Conservation (phyloP, 2,113 vertebrate genomes). For the Podocnemis expansa region DNA sequence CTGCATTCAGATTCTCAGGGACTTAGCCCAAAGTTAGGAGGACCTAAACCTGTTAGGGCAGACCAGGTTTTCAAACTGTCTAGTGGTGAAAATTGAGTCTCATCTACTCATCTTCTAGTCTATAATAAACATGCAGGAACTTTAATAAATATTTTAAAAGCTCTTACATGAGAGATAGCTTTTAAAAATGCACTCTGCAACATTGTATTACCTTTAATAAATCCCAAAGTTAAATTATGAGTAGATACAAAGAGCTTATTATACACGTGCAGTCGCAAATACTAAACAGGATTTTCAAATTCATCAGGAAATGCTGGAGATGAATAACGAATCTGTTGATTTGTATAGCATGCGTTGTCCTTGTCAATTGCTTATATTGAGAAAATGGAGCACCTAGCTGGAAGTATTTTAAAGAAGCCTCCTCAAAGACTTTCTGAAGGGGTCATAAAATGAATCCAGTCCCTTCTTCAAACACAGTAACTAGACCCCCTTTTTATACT, state of each 20-base stretch:
- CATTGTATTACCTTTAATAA: constrained; percentile 16
- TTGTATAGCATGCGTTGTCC: not conserved
- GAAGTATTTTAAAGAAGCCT: not conserved
- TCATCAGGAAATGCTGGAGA: not conserved
- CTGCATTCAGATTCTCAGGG: not conserved
- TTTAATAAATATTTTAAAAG: constrained; percentile 47
- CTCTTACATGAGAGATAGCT: not conserved
- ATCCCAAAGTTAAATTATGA: constrained; percentile 1
- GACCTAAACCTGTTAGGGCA: not conserved
- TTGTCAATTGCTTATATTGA: not conserved
- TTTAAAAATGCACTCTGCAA: not conserved
- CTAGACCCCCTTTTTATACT: not conserved
- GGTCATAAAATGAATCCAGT: not conserved
- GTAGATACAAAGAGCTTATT: constrained; percentile 24
- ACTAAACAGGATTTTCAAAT: not conserved
- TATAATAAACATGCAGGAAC: not conserved
- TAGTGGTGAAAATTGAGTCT: constrained; percentile 1
- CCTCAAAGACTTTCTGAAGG: not conserved
- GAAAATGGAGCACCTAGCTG: not conserved
- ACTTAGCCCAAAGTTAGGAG: not conserved
- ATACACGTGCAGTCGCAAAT: not conserved
- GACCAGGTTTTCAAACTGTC: not conserved
- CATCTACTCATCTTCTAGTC: not conserved
- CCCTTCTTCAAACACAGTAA: not conserved
- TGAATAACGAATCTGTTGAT: not conserved